Evolutionary conservation across 1,140 invertebrate species (phyloP), one percentile per base, ranked within the genome.

Genomic region (Meloidogyne chitwoodi): DNA sequence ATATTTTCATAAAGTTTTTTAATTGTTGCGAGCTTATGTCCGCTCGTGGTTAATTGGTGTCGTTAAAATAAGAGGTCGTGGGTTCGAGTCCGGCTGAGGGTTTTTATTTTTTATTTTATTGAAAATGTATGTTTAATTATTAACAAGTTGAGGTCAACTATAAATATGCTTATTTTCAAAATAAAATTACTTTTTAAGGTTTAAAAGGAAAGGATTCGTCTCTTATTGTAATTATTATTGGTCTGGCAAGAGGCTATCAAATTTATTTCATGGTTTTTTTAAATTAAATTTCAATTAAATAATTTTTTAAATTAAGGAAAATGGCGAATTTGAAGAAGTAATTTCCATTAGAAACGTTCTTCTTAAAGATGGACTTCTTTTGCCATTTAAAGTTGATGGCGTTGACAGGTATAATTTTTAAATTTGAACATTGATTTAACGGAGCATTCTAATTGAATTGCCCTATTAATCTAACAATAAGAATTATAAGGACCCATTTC

Each of bases 261-360:
- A 81, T 86, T 26, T 86, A 83, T 81, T 76, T 76, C 73, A 68
- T 69, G 44, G 82, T 83, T 41, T 76, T 66, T 22, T 79, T 31
- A 78, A 66, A 78, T 74, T 26, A 64, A 76, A 12, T 48, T 22
- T 34, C 22, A 19, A 10, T 27, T 22, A 75, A 77, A 8, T 77
- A 56, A n/a, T 5, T 19, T 31, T 29, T 29, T 26, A 61, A 68
- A 61, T 41, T 77, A 77, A 89, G 88, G 83, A 85, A 41, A 87
- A 83, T 83, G 89, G 89, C 29, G 88, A 89, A 67, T 88, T 87
- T 10, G 87, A 89, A 78, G 89, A 90, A 78, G 84, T 90, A 0
- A 65, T 89, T 56, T 90, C 89, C 12, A 79, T 89, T 29, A 78
- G 89, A 68, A 88, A 89, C 70, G 89, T 88, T 19, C 88, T 88